Percentiles rank a stretch among this genome's conserved stretches.
Evolutionary conservation across 2,797 vertebrate species (phyloP).

Genomic region (Mormyrops attenuatus): DNA sequence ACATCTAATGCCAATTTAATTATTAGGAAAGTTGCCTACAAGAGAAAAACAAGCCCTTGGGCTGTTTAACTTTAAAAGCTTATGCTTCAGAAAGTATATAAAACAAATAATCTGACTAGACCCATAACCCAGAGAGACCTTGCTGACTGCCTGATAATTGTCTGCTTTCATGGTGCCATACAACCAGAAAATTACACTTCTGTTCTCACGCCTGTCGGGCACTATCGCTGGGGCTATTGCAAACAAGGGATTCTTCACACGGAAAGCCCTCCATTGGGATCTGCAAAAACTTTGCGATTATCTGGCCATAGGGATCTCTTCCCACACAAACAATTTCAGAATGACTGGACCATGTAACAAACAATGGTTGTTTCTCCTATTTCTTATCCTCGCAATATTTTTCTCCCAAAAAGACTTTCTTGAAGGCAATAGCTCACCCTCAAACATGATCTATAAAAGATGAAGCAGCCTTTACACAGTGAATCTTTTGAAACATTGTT

Average conservation of each 20-base stretch:
- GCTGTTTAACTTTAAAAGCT: slow-evolving; percentile 71
- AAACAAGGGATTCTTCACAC: slow-evolving; percentile 58
- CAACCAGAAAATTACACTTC: slow-evolving; percentile 66
- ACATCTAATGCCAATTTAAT: slow-evolving; percentile 65
- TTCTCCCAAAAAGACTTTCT: slow-evolving; percentile 45
- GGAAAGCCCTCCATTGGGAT: slow-evolving; percentile 57
- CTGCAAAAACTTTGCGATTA: slow-evolving; percentile 56
- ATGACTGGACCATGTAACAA: slow-evolving; percentile 53
- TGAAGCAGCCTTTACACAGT: slow-evolving; percentile 65
- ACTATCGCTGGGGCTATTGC: slow-evolving; percentile 55
- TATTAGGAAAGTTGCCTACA: slow-evolving; percentile 58
- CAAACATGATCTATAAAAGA: slow-evolving; percentile 64
- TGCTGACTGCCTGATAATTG: slow-evolving; percentile 68
- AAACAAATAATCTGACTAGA: slow-evolving; percentile 73
- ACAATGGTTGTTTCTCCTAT: slow-evolving; percentile 35
- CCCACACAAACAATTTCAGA: slow-evolving; percentile 66
- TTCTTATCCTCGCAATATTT: slow-evolving; percentile 19
- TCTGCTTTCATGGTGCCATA: slow-evolving; percentile 69
- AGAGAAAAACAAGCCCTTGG: slow-evolving; percentile 47
- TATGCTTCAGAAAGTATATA: slow-evolving; percentile 67
- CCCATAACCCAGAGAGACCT: slow-evolving; percentile 68
- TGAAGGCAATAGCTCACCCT: slow-evolving; percentile 61
- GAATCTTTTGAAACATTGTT: slow-evolving; percentile 50
- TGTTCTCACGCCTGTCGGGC: slow-evolving; percentile 66
- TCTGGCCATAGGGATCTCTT: slow-evolving; percentile 56